phyloP scores from a whole-genome alignment of 2,113 vertebrate species.

The Henicopernis longicauda region DNA sequence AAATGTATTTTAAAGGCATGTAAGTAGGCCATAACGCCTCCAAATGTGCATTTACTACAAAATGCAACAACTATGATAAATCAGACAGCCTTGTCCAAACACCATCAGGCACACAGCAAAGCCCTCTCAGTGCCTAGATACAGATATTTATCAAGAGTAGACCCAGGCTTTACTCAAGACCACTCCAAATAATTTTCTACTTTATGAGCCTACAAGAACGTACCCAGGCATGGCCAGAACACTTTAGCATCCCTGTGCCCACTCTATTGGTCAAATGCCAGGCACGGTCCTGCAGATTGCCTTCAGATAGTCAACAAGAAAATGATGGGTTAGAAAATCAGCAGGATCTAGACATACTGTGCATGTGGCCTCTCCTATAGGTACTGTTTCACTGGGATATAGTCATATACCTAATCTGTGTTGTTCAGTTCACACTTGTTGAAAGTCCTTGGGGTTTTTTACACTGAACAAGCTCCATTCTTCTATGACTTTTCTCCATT shows the following conservation, averaged over 20 bases:
- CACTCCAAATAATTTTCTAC: neutral
- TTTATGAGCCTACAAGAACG: neutral
- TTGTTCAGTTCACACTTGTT: neutral
- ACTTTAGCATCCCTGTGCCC: neutral
- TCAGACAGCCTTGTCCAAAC: neutral
- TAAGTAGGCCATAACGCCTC: neutral
- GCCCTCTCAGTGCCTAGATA: neutral
- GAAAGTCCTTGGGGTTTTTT: neutral
- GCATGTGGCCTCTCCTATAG: neutral
- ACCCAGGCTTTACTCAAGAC: neutral
- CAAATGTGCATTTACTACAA: neutral
- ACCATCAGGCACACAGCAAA: neutral
- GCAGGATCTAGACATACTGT: neutral
- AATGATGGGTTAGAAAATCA: neutral
- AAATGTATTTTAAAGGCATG: neutral
- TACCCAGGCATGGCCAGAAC: neutral
- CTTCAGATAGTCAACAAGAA: neutral
- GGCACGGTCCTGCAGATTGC: neutral
- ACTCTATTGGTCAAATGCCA: neutral
- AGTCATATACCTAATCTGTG: neutral
- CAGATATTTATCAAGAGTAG: neutral
- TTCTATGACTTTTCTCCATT: neutral
- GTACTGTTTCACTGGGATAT: neutral
- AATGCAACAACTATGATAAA: neutral
- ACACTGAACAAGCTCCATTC: neutral